These are phyloP conservation scores for Schizopygopsis pylzovi DNA, from an alignment of 2,797 vertebrate genomes.

Conservation along the genomic window DNA sequence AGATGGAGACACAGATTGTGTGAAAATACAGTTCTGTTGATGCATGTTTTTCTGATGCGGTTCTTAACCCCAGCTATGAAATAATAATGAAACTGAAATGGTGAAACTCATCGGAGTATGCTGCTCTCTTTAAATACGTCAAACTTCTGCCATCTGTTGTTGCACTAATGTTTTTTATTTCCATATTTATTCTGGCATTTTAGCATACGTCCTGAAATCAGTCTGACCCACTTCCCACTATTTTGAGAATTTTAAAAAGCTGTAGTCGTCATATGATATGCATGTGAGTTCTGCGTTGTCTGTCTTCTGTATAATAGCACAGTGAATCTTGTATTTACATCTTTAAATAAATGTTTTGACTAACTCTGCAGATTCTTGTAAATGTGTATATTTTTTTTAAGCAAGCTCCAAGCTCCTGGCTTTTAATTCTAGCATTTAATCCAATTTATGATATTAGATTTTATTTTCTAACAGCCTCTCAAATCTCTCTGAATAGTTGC, in stretches of 20 bases:
- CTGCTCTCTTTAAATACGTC: conserved; percentile 11
- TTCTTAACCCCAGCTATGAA: not conserved
- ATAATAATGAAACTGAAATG: not conserved
- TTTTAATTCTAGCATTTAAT: not conserved
- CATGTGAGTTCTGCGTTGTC: not conserved
- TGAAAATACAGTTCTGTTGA: not conserved
- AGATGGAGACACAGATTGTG: not conserved
- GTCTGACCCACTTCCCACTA: conserved; percentile 24
- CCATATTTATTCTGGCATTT: conserved; percentile 30
- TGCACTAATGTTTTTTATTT: conserved; percentile 16
- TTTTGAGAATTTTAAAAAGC: conserved; percentile 17
- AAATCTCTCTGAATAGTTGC: not conserved
- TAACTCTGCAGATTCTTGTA: not conserved
- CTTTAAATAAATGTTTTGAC: not conserved
- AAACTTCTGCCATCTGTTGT: conserved; percentile 39
- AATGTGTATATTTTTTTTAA: not conserved
- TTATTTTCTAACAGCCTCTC: not conserved
- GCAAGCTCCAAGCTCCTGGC: too few species aligned
- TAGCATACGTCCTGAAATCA: conserved; percentile 24
- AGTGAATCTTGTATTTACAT: not conserved
- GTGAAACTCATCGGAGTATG: not conserved
- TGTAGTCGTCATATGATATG: not conserved
- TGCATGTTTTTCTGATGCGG: not conserved
- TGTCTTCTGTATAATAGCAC: not conserved
- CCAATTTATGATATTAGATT: not conserved